Percentiles rank a stretch among this genome's conserved stretches.
phyloP scores from a whole-genome alignment of 1,140 invertebrate species.

The Drosophila ogumai region DNA sequence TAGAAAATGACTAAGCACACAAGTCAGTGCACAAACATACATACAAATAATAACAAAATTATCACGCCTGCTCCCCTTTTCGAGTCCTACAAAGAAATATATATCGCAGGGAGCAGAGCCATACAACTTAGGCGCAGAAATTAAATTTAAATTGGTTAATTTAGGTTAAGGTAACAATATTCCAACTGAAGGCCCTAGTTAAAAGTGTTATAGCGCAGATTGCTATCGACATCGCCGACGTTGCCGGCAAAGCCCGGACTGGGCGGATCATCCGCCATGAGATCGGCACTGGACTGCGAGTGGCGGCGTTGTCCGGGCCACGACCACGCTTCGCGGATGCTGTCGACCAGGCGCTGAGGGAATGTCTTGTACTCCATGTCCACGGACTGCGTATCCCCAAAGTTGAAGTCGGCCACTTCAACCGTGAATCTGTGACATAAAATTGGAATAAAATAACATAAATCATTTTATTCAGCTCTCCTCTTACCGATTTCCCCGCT shows the following conservation, averaged over 20 bases:
- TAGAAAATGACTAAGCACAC: conserved; percentile 66
- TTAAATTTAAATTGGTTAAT: conserved; percentile 71
- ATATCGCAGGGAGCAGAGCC: background rate
- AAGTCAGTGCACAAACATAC: conserved; percentile 35
- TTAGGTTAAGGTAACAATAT: conserved; percentile 64
- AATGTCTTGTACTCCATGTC: conserved; percentile 95
- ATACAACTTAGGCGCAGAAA: conserved; percentile 42
- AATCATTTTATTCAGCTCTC: too few species aligned
- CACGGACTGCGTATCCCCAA: conserved; percentile 89
- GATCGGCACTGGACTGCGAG: conserved; percentile 73
- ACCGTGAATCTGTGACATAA: conserved; percentile 88
- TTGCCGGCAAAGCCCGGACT: conserved; percentile 53
- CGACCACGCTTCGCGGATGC: conserved; percentile 86
- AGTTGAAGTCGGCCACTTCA: conserved; percentile 95
- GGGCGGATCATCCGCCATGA: conserved; percentile 66
- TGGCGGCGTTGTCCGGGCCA: conserved; percentile 64
- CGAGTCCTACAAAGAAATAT: conserved; percentile 4
- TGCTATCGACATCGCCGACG: conserved; percentile 75
- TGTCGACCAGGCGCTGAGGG: conserved; percentile 90
- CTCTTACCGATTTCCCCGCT: conserved; percentile 89
- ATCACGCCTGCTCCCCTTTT: conserved; percentile 23
- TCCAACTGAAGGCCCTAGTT: conserved; percentile 51
- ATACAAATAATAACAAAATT: conserved; percentile 61
- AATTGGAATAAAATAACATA: conserved; percentile 33
- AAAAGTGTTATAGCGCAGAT: conserved; percentile 79